These are phyloP conservation scores for Tetramorium simillimum DNA, from an alignment of 1,140 invertebrate species.

Conservation along the genomic window DNA sequence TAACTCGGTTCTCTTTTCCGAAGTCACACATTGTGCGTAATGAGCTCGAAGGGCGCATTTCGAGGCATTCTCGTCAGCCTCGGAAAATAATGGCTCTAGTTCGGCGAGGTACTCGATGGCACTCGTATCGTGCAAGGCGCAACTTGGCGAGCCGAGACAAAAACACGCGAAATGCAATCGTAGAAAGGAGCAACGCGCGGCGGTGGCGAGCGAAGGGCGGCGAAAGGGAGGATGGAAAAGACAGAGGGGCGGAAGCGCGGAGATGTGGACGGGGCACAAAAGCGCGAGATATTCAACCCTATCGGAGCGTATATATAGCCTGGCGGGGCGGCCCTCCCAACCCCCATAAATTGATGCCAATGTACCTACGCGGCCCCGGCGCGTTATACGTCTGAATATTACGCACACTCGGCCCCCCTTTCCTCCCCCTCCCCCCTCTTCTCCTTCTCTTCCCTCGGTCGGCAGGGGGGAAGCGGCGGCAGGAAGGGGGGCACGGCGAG, in stretches of 20 bases:
- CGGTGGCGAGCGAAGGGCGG: conserved; percentile 24
- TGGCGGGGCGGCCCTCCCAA: conserved; percentile 74
- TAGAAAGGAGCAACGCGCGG: conserved; percentile 17
- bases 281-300: conserved; percentile 80
- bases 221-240: conserved; percentile 58
- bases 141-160: conserved; percentile 11
- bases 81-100: conserved; percentile 16
- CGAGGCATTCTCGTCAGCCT: not conserved
- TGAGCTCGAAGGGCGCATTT: not conserved
- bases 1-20: not conserved
- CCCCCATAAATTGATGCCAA: conserved; percentile 82
- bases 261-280: conserved; percentile 76
- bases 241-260: conserved; percentile 64
- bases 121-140: conserved; percentile 2
- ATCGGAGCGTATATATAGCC: conserved; percentile 78
- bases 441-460: not conserved
- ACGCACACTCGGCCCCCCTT: conserved; percentile 76
- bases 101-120: conserved; percentile 8
- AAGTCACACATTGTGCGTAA: conserved; percentile 3
- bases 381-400: conserved; percentile 83
- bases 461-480: not conserved
- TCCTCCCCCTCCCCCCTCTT: not conserved
- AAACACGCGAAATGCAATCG: conserved; percentile 44
- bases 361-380: conserved; percentile 80
- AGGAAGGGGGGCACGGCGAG: not conserved